A percentile compares a stretch with the other conserved stretches of the same genome.
These are phyloP conservation scores for Frankliniella intonsa DNA, from an alignment of 2,888 invertebrate genomes.

Conservation along the genomic window DNA sequence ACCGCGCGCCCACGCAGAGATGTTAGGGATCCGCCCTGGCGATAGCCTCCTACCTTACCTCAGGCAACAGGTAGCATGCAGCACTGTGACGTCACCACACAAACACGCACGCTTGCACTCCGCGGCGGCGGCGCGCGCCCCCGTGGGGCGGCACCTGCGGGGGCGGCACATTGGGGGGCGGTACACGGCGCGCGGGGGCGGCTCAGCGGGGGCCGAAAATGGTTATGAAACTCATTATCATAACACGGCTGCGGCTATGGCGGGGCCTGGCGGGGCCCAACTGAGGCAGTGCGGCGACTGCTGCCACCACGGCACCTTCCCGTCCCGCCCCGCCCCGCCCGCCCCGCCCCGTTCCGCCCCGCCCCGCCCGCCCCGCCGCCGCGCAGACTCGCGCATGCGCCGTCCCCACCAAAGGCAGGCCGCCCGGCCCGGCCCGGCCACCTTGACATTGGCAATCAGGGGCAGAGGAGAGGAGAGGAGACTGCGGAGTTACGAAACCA, in stretches of 20 bases:
- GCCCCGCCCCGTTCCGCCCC: neutral
- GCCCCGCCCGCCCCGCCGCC: neutral
- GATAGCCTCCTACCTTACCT: neutral
- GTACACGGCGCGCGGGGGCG: neutral
- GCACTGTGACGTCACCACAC: neutral
- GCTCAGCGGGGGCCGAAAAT: neutral
- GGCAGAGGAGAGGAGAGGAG: neutral
- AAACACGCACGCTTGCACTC: neutral
- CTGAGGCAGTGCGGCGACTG: neutral
- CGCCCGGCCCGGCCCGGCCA: neutral
- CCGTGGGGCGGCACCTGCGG: neutral
- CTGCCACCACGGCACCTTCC: neutral
- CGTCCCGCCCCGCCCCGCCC: neutral
- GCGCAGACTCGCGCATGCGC: neutral
- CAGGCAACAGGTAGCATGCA: neutral
- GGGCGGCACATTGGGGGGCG: neutral
- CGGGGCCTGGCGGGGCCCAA: neutral
- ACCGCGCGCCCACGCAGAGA: no score
- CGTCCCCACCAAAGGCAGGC: neutral
- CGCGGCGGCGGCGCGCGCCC: neutral
- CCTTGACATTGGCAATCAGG: constrained; percentile 19
- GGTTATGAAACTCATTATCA: neutral
- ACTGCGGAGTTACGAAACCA: constrained; percentile 1
- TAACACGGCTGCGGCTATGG: neutral
- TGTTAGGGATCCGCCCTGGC: no score